Base-by-base conservation (phyloP, 2,888 invertebrate genomes). In the Oscheius onirici region DNA sequence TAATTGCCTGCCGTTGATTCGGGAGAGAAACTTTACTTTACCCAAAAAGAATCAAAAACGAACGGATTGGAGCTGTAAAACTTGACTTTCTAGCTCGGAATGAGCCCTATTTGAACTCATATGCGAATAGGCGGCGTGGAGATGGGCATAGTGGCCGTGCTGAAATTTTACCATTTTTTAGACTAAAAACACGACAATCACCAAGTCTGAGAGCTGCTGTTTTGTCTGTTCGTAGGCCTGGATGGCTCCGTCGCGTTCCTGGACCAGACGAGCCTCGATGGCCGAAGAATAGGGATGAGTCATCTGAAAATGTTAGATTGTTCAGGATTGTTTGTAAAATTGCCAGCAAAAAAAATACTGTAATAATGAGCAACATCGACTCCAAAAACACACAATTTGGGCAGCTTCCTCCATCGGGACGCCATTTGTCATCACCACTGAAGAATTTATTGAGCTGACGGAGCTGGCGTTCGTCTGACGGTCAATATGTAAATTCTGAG, bases 81-180 rank as follows among this genome's bases (percentile, higher is more conserved):
- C 78, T 67, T 85, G 85, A 58, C 76, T 76, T 34, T 76, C 77
- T n/a, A 74, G 69, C 28, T 79, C 83, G 11, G 75, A 60, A 52
- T 75, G 78, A n/a, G 73, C 73, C 1, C 77, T 79, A 20, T 71
- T 72, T n/a, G 72, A 67, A 28, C 72, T 72, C 44, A 85, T 65
- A 63, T 78, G 74, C 17, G 81, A 79, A 51, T 87, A 86, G 11
- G 87, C 84, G 0, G 78, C 67, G 65, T 86, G 83, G 8, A 87
- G 77, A 73, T 85, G 82, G 10, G 81, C 73, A 72, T 86, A 86
- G 67, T 85, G 83, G 15, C 68, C 69, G 41, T 84, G 81, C 86
- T 86, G 55, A 72, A 84, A 72, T 26, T 11, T 3, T 46, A 70
- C 10, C 10, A 41, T 15, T 15, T n/a, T n/a, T 26, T 44, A 2